Evolutionary conservation across 2,797 vertebrate species (phyloP).

Genomic region (Chelonia mydas): DNA sequence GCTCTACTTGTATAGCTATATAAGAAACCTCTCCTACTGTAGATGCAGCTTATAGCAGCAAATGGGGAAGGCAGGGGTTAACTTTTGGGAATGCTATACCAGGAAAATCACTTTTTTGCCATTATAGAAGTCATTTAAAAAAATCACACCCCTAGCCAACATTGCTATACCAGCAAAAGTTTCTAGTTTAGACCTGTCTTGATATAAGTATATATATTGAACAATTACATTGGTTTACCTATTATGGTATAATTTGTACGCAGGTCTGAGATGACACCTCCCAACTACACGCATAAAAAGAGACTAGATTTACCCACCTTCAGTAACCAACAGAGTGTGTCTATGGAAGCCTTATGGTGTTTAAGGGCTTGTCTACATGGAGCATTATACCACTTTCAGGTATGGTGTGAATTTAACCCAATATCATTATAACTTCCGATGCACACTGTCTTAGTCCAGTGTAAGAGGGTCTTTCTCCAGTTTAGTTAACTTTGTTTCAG

Average conservation of each 20-base stretch:
- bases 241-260: constrained; percentile 51
- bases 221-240: constrained; percentile 12
- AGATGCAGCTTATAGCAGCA: neutral
- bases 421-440: neutral
- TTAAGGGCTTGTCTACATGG: constrained; percentile 38
- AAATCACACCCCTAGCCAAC: neutral
- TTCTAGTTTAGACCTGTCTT: neutral
- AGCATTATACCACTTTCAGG: constrained; percentile 44
- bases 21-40: neutral
- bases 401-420: constrained; percentile 45
- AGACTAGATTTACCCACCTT: constrained; percentile 65
- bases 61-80: neutral
- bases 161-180: neutral
- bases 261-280: constrained; percentile 53
- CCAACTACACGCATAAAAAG: constrained; percentile 55
- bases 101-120: neutral
- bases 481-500: constrained; percentile 45
- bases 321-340: constrained; percentile 52
- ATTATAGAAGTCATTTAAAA: neutral
- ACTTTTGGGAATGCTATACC: neutral
- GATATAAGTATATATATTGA: neutral
- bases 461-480: constrained; percentile 12
- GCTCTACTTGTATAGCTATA: neutral
- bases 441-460: too few species aligned
- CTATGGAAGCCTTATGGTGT: constrained; percentile 69